A percentile compares a stretch with the other conserved stretches of the same genome.
These are phyloP conservation scores for Mactra quadrangularis DNA, from an alignment of 1,140 invertebrate genomes.

Conservation along the genomic window DNA sequence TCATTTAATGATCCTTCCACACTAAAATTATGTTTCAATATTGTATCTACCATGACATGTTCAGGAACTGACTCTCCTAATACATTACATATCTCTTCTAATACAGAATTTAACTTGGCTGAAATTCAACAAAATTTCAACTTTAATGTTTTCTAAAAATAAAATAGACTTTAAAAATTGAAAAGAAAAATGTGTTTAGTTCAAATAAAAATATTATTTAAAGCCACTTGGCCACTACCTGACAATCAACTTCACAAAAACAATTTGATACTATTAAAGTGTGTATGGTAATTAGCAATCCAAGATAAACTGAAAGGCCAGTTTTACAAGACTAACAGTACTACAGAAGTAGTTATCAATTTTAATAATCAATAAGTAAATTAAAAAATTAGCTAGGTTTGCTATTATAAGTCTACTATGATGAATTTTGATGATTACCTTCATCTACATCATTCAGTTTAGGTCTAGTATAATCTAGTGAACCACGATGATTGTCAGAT, in stretches of 20 bases:
- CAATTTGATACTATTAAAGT: too few species aligned
- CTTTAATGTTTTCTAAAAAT: not conserved
- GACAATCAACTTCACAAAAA: too few species aligned
- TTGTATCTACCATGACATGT: slow-evolving; percentile 87
- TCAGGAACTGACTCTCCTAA: slow-evolving; percentile 91
- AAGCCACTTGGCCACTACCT: too few species aligned
- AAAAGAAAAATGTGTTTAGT: not conserved
- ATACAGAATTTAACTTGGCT: slow-evolving; percentile 91
- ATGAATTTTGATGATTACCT: too few species aligned
- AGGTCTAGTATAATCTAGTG: slow-evolving; percentile 80
- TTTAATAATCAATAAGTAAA: too few species aligned
- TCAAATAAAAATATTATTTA: too few species aligned
- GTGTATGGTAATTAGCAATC: too few species aligned
- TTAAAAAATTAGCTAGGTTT: too few species aligned
- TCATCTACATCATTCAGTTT: slow-evolving; percentile 77
- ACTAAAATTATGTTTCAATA: slow-evolving; percentile 89
- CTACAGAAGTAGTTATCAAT: too few species aligned
- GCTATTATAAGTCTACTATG: too few species aligned
- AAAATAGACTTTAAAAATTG: not conserved
- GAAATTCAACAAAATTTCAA: not conserved
- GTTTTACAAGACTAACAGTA: too few species aligned
- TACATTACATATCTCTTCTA: slow-evolving; percentile 92
- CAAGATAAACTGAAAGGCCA: too few species aligned
- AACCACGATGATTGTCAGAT: slow-evolving; percentile 61
- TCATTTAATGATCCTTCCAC: slow-evolving; percentile 89